phyloP scores from a whole-genome alignment of 1,140 invertebrate species.

The silkworm (Bombyx mori) region ASM3026992v2 NC_085130.1:12759501-12760000 shows the following conservation, averaged over 20 bases:
- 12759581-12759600: constrained; percentile 59
- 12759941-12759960: constrained; percentile 61
- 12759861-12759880: constrained; percentile 43
- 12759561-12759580: constrained; percentile 54
- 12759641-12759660: constrained; percentile 60
- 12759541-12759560: constrained; percentile 63
- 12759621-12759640: constrained; percentile 52
- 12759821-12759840: constrained; percentile 9
- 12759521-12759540: constrained; percentile 65
- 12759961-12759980: constrained; percentile 58
- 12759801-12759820: constrained; percentile 38
- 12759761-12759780: constrained; percentile 54
- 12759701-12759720: constrained; percentile 60
- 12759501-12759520: constrained; percentile 62
- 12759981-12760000: constrained; percentile 61
- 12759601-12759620: constrained; percentile 66
- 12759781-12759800: constrained; percentile 69
- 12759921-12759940: constrained; percentile 63
- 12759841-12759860: constrained; percentile 7
- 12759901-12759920: constrained; percentile 39
- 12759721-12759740: constrained; percentile 72
- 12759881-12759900: constrained; percentile 25
- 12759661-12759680: constrained; percentile 66
- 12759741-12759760: constrained; percentile 71
- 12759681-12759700: constrained; percentile 52